phyloP scores from a whole-genome alignment of 1,140 invertebrate species.

The Cydia amplana region DNA sequence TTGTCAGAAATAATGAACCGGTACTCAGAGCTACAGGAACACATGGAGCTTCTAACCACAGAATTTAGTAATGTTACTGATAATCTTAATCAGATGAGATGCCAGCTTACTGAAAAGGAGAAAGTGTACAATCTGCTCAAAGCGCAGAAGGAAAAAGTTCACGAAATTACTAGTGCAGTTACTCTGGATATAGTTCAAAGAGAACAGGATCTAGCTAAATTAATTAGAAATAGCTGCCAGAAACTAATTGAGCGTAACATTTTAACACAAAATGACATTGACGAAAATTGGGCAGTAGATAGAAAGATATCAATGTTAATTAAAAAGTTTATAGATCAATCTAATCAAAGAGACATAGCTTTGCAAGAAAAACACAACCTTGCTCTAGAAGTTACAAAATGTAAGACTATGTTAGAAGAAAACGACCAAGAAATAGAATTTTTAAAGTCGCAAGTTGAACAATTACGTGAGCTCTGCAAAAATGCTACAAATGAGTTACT shows the following conservation, averaged over 20 bases:
- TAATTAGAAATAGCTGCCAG: conserved; percentile 45
- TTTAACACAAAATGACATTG: conserved; percentile 44
- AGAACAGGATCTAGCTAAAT: conserved; percentile 53
- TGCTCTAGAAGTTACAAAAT: conserved; percentile 46
- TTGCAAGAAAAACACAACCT: conserved; percentile 43
- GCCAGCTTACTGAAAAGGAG: conserved; percentile 55
- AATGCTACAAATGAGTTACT: conserved; percentile 40
- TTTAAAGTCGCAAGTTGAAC: conserved; percentile 40
- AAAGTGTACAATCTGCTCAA: conserved; percentile 56
- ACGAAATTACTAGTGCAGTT: conserved; percentile 64
- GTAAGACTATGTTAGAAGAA: conserved; percentile 44
- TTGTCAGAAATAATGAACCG: conserved; percentile 46
- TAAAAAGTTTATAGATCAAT: conserved; percentile 43
- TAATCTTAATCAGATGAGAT: conserved; percentile 49
- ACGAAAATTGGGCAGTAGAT: conserved; percentile 43
- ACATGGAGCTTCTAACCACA: conserved; percentile 44
- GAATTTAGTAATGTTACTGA: conserved; percentile 46
- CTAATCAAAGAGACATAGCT: conserved; percentile 34
- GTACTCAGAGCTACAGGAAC: conserved; percentile 45
- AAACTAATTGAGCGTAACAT: conserved; percentile 50
- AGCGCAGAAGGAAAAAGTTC: conserved; percentile 60
- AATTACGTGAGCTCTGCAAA: conserved; percentile 43
- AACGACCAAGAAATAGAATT: conserved; percentile 49
- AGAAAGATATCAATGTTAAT: conserved; percentile 50
- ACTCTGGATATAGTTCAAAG: conserved; percentile 60